phyloP scores from a whole-genome alignment of 2,888 invertebrate species.

The Urechis unicinctus region DNA sequence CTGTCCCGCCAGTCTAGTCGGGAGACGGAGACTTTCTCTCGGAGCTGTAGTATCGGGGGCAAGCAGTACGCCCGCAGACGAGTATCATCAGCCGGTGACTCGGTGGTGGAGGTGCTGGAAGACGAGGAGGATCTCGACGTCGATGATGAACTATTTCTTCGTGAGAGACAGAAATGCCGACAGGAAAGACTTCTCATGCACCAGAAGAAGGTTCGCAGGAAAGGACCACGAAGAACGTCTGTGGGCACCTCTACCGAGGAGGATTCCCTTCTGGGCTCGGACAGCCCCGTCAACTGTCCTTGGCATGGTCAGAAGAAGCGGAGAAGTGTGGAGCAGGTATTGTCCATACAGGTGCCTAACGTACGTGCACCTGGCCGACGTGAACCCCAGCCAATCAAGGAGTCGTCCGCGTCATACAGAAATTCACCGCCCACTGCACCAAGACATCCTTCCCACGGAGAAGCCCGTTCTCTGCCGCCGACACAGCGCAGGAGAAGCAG shows the following conservation, averaged over 20 bases:
- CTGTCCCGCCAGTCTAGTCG: not conserved
- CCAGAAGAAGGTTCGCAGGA: constrained; percentile 8
- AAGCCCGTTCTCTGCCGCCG: no score
- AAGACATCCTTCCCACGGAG: no score
- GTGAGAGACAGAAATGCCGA: constrained; percentile 20
- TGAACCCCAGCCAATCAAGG: no score
- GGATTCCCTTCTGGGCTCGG: constrained; percentile 1
- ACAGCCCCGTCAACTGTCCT: not conserved
- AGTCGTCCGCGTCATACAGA: no score
- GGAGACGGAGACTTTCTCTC: not conserved
- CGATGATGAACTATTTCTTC: constrained; percentile 18
- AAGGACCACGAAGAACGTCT: constrained; percentile 1
- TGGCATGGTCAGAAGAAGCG: not conserved
- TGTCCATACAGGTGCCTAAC: no score
- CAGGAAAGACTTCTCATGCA: constrained; percentile 20
- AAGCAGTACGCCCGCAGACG: not conserved
- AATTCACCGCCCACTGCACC: no score
- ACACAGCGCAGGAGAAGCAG: not conserved
- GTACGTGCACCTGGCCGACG: no score
- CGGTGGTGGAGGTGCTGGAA: not conserved
- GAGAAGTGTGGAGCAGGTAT: not conserved
- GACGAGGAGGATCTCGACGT: constrained; percentile 21
- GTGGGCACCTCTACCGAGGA: constrained; percentile 14
- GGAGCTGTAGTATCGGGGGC: not conserved
- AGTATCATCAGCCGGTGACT: not conserved